Evolutionary conservation across 1,140 invertebrate species (phyloP).

Genomic region (Drosophila eugracilis): DNA sequence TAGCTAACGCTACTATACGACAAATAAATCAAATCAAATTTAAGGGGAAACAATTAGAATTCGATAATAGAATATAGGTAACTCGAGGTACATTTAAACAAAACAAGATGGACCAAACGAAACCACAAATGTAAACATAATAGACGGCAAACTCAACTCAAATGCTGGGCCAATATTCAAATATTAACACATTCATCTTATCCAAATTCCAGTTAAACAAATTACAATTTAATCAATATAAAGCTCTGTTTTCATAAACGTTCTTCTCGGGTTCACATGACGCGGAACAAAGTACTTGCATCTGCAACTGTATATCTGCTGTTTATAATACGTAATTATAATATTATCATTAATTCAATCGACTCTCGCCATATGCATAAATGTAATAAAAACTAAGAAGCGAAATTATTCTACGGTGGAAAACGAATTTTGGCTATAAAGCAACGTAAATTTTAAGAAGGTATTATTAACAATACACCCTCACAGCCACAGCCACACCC

Average conservation of each 20-base stretch:
- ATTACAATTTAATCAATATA: constrained; percentile 74
- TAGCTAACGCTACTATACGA: constrained; percentile 6
- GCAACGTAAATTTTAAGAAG: constrained; percentile 65
- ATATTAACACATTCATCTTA: constrained; percentile 56
- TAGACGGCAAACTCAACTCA: constrained; percentile 56
- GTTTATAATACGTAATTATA: constrained; percentile 24
- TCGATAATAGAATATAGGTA: constrained; percentile 14
- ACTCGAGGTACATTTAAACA: constrained; percentile 46
- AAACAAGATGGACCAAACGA: constrained; percentile 46
- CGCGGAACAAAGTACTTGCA: constrained; percentile 26
- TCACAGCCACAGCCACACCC: constrained; percentile 62
- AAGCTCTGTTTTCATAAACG: constrained; percentile 73
- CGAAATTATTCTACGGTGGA: constrained; percentile 76
- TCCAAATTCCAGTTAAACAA: constrained; percentile 67
- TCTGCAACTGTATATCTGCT: constrained; percentile 18
- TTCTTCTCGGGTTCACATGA: constrained; percentile 34
- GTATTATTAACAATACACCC: constrained; percentile 56
- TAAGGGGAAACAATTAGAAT: constrained; percentile 12
- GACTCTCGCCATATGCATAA: constrained; percentile 42
- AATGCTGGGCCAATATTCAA: constrained; percentile 45
- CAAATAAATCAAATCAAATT: constrained; percentile 24
- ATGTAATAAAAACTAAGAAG: constrained; percentile 67
- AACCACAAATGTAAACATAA: constrained; percentile 61
- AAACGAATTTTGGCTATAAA: constrained; percentile 80
- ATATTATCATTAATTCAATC: constrained; percentile 31